These are phyloP conservation scores for Pristionchus pacificus DNA, from an alignment of 1,140 invertebrate genomes.

Conservation along the genomic window DNA sequence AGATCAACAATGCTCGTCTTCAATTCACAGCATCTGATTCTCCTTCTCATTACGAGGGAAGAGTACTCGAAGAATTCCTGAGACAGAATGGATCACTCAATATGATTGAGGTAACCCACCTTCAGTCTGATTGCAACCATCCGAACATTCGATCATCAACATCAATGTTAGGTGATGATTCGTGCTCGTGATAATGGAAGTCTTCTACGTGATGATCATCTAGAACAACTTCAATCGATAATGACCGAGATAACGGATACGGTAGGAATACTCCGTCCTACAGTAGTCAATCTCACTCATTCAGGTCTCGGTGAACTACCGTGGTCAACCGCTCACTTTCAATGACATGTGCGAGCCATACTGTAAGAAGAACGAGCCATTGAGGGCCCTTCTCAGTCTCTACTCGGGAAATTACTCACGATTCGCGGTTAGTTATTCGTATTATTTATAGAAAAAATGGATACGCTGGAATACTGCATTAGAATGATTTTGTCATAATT, in stretches of 20 bases:
- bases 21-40: conserved; percentile 35
- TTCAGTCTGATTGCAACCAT: background rate
- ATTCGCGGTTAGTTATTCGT: background rate
- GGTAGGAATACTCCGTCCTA: background rate
- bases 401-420: conserved; percentile 3
- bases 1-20: conserved; percentile 37
- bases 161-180: conserved; percentile 19
- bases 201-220: conserved; percentile 17
- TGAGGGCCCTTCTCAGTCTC: conserved; percentile 29
- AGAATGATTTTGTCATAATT: no score
- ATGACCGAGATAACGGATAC: conserved; percentile 25
- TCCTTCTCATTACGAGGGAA: conserved; percentile 26
- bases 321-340: conserved; percentile 16
- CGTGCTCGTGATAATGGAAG: conserved; percentile 22
- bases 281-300: background rate
- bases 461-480: no score
- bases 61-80: conserved; percentile 29
- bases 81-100: conserved; percentile 34
- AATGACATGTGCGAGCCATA: conserved; percentile 40
- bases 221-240: conserved; percentile 20
- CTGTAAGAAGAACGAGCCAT: conserved; percentile 36
- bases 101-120: conserved; percentile 30
- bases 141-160: background rate
- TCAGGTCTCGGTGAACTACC: background rate
- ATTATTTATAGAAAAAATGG: no score